A percentile compares a stretch with the other conserved stretches of the same genome.
phyloP scores from a whole-genome alignment of 2,888 invertebrate genomes.

The Eupithecia dodoneata region DNA sequence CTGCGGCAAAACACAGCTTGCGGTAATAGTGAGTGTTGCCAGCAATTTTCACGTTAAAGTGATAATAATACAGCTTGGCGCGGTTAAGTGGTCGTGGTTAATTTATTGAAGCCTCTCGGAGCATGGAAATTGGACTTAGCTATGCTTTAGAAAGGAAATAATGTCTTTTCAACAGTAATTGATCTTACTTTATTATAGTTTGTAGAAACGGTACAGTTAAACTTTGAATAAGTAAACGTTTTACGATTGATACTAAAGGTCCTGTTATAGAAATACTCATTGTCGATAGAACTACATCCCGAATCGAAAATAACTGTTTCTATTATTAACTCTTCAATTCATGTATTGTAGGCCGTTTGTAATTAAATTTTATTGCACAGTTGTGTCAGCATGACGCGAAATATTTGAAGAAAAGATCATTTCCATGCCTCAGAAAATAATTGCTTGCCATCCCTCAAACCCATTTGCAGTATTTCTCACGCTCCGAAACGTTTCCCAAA shows the following conservation, averaged over 20 bases:
- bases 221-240: background rate
- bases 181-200: conserved; percentile 26
- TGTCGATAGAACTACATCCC: background rate
- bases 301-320: conserved; percentile 4
- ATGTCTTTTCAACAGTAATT: conserved; percentile 33
- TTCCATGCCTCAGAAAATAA: conserved; percentile 1
- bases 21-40: conserved; percentile 40
- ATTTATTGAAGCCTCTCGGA: conserved; percentile 37
- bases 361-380: background rate
- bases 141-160: conserved; percentile 32
- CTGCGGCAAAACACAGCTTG: conserved; percentile 26
- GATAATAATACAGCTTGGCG: conserved; percentile 38
- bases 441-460: conserved; percentile 8
- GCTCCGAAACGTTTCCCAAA: conserved; percentile 23
- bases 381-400: conserved; percentile 7
- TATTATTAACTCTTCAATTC: background rate
- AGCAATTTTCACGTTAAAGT: conserved; percentile 44
- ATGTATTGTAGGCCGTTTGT: background rate
- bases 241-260: conserved; percentile 1
- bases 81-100: conserved; percentile 42
- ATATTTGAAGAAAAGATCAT: background rate
- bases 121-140: conserved; percentile 38
- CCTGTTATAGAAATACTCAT: background rate
- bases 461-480: conserved; percentile 24
- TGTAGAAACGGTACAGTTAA: conserved; percentile 11